Percentiles rank a stretch among this genome's conserved stretches.
Evolutionary conservation across 30 jellyfish, hydroid and myxozoan genomes (phyloP).

Genomic region (Phacellophora camtschatica): DNA sequence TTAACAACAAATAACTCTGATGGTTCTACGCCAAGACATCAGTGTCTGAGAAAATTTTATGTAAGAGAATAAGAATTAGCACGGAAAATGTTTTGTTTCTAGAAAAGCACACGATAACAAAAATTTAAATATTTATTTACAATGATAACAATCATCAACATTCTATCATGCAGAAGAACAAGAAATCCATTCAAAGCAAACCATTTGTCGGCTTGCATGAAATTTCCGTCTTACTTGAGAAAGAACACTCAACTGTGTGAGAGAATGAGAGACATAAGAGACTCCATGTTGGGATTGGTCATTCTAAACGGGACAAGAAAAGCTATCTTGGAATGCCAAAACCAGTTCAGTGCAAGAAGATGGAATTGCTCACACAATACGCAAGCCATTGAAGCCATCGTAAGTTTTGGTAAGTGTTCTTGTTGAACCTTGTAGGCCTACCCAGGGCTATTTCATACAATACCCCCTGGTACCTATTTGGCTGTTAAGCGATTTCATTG

Average conservation of each 20-base stretch:
- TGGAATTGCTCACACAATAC: conserved; percentile 88
- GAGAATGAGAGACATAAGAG: conserved; percentile 28
- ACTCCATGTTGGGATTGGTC: conserved; percentile 60
- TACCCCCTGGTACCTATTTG: no score
- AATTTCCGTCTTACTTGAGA: conserved; percentile 59
- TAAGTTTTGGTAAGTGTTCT: conserved; percentile 36
- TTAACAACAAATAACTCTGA: no score
- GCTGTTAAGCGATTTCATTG: no score
- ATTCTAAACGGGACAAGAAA: conserved; percentile 71
- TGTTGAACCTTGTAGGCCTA: no score
- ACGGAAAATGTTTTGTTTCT: no score
- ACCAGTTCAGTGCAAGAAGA: conserved; percentile 67
- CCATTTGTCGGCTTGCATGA: conserved; percentile 67
- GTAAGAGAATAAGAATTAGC: no score
- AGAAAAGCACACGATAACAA: no score
- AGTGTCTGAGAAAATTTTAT: no score
- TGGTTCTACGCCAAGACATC: no score
- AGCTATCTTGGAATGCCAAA: conserved; percentile 84
- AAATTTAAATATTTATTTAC: no score
- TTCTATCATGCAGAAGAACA: conserved; percentile 14
- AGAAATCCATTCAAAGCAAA: conserved; percentile 60
- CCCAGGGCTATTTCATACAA: no score
- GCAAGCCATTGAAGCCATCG: conserved; percentile 52
- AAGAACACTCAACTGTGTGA: conserved; percentile 56
- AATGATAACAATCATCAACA: no score